Base-by-base conservation (phyloP, 2,888 invertebrate genomes). In the Pocota personata region DNA sequence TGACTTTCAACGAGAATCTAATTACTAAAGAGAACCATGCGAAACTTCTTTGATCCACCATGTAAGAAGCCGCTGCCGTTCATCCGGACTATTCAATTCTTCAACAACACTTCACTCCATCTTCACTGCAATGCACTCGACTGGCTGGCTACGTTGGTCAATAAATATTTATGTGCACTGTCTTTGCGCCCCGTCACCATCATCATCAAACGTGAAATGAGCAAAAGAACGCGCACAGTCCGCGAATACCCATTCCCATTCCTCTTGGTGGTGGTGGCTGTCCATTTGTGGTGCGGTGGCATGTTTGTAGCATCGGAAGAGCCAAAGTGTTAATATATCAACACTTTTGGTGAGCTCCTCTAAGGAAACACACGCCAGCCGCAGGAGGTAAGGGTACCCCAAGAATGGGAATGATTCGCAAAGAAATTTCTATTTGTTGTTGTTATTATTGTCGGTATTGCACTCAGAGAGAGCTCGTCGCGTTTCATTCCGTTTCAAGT, bases 291-390 rank as follows among this genome's bases (percentile, higher is more conserved):
- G 57, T 46, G 66, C 52, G 73, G 73, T 83, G 79, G 79, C 69
- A 79, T 83, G 84, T 84, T 84, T 84, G 80, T 71, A 71, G 80
- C 86, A 77, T 86, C 64, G 75, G 84, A 86, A 72, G 82, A 86
- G 60, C 86, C 62, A 86, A 82, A 86, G 86, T 86, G 86, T 86
- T 86, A 77, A 86, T 86, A 86, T 77, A 82, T 86, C 76, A 86
- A 86, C 86, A 86, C 86, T 80, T 72, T 82, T 83, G n/a, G 73
- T 50, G 69, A 67, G 62, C 60, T 66, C 57, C 43, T 48, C 64
- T 66, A 43, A 80, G 64, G 80, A 84, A 84, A 75, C 69, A 58
- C 64, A 57, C 50, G 40, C 62, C 79, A 52, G 71, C 43, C 12
- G 35, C 30, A 43, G 19, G 46, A n/a, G 37, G 16, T n/a, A 4